Evolutionary conservation across 2,797 vertebrate genomes (phyloP).

Genomic region (Smutsia temminckii): DNA sequence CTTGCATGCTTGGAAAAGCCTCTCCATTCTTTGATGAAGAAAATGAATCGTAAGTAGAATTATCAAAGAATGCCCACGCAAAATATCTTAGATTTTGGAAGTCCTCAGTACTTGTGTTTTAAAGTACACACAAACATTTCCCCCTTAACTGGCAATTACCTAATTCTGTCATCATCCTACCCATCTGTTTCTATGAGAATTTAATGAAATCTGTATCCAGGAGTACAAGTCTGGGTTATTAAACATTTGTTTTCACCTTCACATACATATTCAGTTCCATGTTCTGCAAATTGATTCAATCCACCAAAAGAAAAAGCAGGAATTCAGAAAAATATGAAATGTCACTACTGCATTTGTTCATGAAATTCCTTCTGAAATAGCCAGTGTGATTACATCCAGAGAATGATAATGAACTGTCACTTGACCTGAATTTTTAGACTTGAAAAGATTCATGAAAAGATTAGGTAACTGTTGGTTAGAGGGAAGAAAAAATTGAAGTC

Average conservation of each 20-base stretch:
- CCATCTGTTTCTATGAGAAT: constrained; percentile 83
- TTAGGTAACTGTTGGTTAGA: not conserved
- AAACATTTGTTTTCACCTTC: constrained; percentile 81
- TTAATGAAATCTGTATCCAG: constrained; percentile 81
- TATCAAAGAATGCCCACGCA: not conserved
- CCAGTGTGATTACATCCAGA: not conserved
- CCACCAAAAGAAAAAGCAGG: constrained; percentile 75
- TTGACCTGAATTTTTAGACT: constrained; percentile 38
- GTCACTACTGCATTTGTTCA: not conserved
- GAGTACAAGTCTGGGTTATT: constrained; percentile 78
- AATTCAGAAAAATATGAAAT: constrained; percentile 50
- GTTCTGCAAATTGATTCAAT: constrained; percentile 88
- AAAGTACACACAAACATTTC: constrained; percentile 75
- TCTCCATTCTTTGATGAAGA: constrained; percentile 36
- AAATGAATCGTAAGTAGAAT: constrained; percentile 3
- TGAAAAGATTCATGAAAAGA: constrained; percentile 37
- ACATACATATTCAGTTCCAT: constrained; percentile 71
- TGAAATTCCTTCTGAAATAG: not conserved
- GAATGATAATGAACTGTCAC: constrained; percentile 34
- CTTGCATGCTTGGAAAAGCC: not conserved
- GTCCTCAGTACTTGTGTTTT: not conserved
- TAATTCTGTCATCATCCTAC: constrained; percentile 82
- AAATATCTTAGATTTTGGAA: constrained; percentile 22
- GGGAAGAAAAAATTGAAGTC: constrained; percentile 3
- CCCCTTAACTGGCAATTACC: constrained; percentile 82